These are phyloP conservation scores for Caenorhabditis elegans DNA, from an alignment of 1,140 invertebrate genomes.

Conservation along the genomic window WBcel235 BX284604.4:3667001-3667500, in stretches of 20 bases:
- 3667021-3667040: constrained; percentile 22
- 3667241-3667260: constrained; percentile 15
- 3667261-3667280: neutral
- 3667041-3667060: constrained; percentile 17
- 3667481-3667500: neutral
- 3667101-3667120: constrained; percentile 45
- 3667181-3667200: constrained; percentile 43
- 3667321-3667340: too few species aligned
- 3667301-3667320: too few species aligned
- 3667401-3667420: too few species aligned
- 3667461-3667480: constrained; percentile 3
- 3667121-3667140: constrained; percentile 47
- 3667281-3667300: too few species aligned
- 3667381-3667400: too few species aligned
- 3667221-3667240: constrained; percentile 47
- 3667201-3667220: constrained; percentile 46
- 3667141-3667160: constrained; percentile 38
- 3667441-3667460: constrained; percentile 26
- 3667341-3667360: too few species aligned
- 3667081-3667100: constrained; percentile 30
- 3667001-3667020: constrained; percentile 19
- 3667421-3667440: constrained; percentile 13
- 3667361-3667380: too few species aligned
- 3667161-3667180: constrained; percentile 39
- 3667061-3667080: neutral